A percentile compares a stretch with the other conserved stretches of the same genome.
phyloP scores from a whole-genome alignment of 2,888 invertebrate genomes.

The Parnassius smintheus region DNA sequence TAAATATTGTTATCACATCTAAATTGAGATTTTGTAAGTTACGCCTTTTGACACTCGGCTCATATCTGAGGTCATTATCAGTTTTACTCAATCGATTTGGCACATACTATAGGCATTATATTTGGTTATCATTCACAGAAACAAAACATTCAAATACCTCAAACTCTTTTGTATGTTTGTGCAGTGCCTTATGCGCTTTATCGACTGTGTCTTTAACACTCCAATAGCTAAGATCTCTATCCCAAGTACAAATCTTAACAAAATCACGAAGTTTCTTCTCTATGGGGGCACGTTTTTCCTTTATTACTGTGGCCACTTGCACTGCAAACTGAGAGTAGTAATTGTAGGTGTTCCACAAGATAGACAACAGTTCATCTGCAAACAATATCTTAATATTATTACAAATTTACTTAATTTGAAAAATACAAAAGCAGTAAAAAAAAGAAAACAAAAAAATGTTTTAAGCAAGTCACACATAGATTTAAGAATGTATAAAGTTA shows the following conservation, averaged over 20 bases:
- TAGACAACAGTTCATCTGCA: conserved; percentile 81
- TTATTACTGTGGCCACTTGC: conserved; percentile 84
- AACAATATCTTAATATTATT: conserved; percentile 27
- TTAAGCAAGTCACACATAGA: no score
- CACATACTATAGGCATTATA: no score
- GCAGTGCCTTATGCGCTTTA: conserved; percentile 92
- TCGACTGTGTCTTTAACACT: conserved; percentile 94
- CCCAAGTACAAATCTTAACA: conserved; percentile 97
- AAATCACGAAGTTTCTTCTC: conserved; percentile 96
- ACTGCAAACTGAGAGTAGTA: conserved; percentile 91
- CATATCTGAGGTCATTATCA: no score
- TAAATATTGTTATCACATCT: no score
- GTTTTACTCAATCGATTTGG: no score
- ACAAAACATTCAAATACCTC: conserved; percentile 72
- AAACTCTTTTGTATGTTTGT: conserved; percentile 93
- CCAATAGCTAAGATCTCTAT: conserved; percentile 96
- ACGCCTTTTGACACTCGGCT: no score
- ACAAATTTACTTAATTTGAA: not conserved
- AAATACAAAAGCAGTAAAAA: not conserved
- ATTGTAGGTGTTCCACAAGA: conserved; percentile 90
- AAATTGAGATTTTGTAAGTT: no score
- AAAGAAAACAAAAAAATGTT: not conserved
- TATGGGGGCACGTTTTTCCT: conserved; percentile 87
- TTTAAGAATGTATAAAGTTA: no score
- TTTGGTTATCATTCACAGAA: no score